Conservation (phyloP, 2,888 invertebrate species). For the Rhabditophanes sp. region DNA sequence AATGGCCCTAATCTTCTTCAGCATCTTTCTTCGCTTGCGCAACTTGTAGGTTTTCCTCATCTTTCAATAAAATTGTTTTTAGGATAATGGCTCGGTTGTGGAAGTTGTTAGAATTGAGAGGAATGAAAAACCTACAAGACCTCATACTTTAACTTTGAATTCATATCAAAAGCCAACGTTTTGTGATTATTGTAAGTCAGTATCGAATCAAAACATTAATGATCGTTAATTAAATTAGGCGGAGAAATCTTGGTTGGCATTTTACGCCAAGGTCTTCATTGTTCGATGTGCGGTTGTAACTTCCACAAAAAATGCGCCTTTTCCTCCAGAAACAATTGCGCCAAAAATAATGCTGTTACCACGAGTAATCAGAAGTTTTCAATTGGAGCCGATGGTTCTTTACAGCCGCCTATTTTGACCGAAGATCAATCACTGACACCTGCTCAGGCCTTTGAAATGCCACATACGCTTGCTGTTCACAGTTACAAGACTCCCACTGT, state of each 20-base stretch:
- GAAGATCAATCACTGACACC: background rate
- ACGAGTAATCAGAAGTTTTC: background rate
- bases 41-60: constrained; percentile 20
- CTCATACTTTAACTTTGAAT: constrained; percentile 28
- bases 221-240: too few relatives aligned
- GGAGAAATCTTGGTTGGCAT: constrained; percentile 43
- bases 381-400: background rate
- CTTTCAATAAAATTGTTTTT: background rate
- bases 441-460: constrained; percentile 17
- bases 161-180: constrained; percentile 41
- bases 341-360: constrained; percentile 12
- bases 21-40: constrained; percentile 21
- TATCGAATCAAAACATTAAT: too few relatives aligned
- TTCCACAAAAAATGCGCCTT: constrained; percentile 42
- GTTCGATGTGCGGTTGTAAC: constrained; percentile 38
- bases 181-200: constrained; percentile 44
- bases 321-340: constrained; percentile 39
- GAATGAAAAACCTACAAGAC: constrained; percentile 15
- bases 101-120: constrained; percentile 28
- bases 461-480: constrained; percentile 42
- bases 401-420: constrained; percentile 5
- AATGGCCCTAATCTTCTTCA: constrained; percentile 33
- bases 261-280: constrained; percentile 40
- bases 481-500: constrained; percentile 43
- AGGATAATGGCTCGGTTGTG: constrained; percentile 34